A percentile compares a stretch with the other conserved stretches of the same genome.
Evolutionary conservation across 1,140 invertebrate genomes (phyloP).

Genomic region (Probaryconus sp.): DNA sequence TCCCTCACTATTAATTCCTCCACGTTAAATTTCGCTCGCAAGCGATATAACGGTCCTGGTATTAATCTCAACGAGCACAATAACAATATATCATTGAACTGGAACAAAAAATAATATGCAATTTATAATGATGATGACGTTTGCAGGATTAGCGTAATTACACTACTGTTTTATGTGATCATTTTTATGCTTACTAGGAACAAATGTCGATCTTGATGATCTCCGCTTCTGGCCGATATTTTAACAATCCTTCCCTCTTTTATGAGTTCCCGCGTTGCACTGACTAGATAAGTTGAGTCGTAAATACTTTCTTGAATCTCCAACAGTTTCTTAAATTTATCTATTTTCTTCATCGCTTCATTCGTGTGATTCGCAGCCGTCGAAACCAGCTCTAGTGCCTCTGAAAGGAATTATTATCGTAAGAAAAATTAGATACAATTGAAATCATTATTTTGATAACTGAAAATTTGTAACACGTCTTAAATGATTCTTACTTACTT

Average conservation of each 20-base stretch:
- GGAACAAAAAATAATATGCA: conserved; percentile 68
- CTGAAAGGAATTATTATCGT: conserved; percentile 64
- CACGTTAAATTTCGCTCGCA: conserved; percentile 80
- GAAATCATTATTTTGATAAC: conserved; percentile 1
- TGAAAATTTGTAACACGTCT: no score
- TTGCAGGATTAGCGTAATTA: no score
- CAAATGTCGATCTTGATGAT: conserved; percentile 83
- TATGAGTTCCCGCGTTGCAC: conserved; percentile 83
- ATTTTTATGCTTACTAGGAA: conserved; percentile 86
- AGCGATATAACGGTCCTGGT: conserved; percentile 79
- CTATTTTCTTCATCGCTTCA: conserved; percentile 82
- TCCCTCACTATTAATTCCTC: conserved; percentile 81
- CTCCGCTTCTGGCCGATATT: conserved; percentile 83
- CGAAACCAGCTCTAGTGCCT: conserved; percentile 84
- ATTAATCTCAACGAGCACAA: conserved; percentile 79
- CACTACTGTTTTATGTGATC: no score
- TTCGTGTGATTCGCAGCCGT: conserved; percentile 88
- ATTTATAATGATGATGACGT: no score
- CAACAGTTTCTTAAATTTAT: conserved; percentile 76
- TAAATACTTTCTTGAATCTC: conserved; percentile 78
- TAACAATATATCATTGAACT: conserved; percentile 86
- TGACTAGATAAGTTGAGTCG: conserved; percentile 83
- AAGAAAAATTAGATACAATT: no score
- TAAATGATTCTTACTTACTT: no score
- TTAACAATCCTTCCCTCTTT: conserved; percentile 85